phyloP scores from a whole-genome alignment of 2,888 invertebrate genomes.

The Dicranocentrus wangi region DNA sequence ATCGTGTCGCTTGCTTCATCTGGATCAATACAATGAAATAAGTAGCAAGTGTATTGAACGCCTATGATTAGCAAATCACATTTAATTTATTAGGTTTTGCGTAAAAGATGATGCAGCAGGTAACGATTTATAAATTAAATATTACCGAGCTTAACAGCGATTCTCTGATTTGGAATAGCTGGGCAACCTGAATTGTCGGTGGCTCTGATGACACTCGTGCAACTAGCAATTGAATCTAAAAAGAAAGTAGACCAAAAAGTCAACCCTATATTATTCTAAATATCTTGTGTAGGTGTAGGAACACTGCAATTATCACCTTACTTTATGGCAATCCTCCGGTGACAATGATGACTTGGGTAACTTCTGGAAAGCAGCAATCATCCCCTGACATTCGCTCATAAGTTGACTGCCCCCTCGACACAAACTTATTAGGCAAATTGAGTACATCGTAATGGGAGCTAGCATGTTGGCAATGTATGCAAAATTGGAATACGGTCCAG shows the following conservation, averaged over 20 bases:
- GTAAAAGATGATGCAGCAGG: neutral
- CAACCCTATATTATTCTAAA: neutral
- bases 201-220: conserved; percentile 12
- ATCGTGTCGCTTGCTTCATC: conserved; percentile 24
- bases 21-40: conserved; percentile 44
- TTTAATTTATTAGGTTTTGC: neutral
- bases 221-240: conserved; percentile 36
- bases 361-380: conserved; percentile 5
- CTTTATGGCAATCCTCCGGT: neutral
- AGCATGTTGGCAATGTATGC: conserved; percentile 29
- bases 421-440: conserved; percentile 9
- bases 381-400: conserved; percentile 1
- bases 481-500: neutral
- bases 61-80: conserved; percentile 6
- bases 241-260: neutral
- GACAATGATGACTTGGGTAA: neutral
- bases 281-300: neutral
- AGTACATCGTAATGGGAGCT: conserved; percentile 21
- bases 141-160: conserved; percentile 15
- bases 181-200: conserved; percentile 19
- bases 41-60: conserved; percentile 35
- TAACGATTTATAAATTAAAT: neutral
- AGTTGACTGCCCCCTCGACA: conserved; percentile 24
- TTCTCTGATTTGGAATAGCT: conserved; percentile 18
- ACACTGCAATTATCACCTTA: neutral